Percentiles rank a stretch among this genome's conserved stretches.
Evolutionary conservation across 2,888 invertebrate species (phyloP).

Genomic region (Sicus ferrugineus): DNA sequence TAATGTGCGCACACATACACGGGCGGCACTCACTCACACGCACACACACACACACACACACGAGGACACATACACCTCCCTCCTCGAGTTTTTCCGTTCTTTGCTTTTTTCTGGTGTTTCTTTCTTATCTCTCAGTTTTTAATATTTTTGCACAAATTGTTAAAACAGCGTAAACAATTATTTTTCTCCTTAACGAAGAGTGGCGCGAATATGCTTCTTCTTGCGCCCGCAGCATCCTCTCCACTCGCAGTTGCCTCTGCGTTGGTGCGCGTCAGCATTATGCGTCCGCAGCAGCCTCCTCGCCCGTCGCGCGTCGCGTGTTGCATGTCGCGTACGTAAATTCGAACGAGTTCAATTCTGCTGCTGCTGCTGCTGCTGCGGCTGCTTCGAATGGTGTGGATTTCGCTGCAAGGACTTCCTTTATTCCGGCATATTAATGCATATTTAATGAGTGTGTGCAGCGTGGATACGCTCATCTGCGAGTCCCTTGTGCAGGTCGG

Average conservation of each 20-base stretch:
- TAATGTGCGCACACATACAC: neutral
- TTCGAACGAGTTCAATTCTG: conserved; percentile 23
- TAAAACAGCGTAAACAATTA: conserved; percentile 60
- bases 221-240: neutral
- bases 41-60: conserved; percentile 1
- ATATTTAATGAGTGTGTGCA: conserved; percentile 22
- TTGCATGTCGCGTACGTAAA: too few relatives aligned
- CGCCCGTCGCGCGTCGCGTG: neutral
- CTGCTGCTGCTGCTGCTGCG: neutral
- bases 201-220: conserved; percentile 4
- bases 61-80: neutral
- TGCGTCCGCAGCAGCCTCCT: neutral
- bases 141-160: conserved; percentile 45
- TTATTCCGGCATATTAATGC: neutral
- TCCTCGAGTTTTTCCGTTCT: neutral
- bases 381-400: neutral
- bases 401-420: conserved; percentile 16
- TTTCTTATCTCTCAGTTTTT: neutral
- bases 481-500: neutral
- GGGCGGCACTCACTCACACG: neutral
- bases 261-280: neutral
- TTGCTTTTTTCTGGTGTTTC: neutral
- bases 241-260: neutral
- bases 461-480: neutral
- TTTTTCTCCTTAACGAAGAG: conserved; percentile 40